These are phyloP conservation scores for Nesidiocoris tenuis DNA, from an alignment of 2,888 invertebrate species.

Conservation along the genomic window DNA sequence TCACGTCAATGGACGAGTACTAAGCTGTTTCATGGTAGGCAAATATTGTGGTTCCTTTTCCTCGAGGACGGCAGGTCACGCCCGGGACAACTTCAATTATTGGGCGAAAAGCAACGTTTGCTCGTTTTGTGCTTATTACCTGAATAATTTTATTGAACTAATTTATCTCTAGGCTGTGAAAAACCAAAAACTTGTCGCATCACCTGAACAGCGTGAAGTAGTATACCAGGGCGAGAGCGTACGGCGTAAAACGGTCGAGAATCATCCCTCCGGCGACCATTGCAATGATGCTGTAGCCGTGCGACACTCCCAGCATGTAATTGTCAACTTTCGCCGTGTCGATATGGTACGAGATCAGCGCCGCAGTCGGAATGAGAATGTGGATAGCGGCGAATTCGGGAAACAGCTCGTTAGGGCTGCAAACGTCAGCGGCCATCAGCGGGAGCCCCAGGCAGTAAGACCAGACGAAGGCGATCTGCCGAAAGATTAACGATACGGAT, in stretches of 20 bases:
- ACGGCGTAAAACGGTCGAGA: conserved; percentile 3
- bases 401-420: conserved; percentile 6
- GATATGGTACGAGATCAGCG: conserved; percentile 34
- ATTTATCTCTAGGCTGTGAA: too few species aligned
- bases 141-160: too few species aligned
- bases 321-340: conserved; percentile 12
- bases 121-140: too few species aligned
- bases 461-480: conserved; percentile 39
- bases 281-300: conserved; percentile 28
- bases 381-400: conserved; percentile 36
- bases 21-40: too few species aligned
- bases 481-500: too few species aligned
- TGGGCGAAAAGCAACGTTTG: too few species aligned
- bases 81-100: too few species aligned
- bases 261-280: conserved; percentile 26
- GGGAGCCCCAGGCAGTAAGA: conserved; percentile 38
- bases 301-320: conserved; percentile 37
- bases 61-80: too few species aligned
- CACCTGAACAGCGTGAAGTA: conserved; percentile 41
- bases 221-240: conserved; percentile 20
- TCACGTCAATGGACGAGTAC: too few species aligned
- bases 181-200: too few species aligned
- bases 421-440: conserved; percentile 39
- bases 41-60: too few species aligned
- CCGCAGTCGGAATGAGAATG: conserved; percentile 34